Evolutionary conservation across 2,113 vertebrate species (phyloP).

Genomic region (Paramormyrops kingsleyae): DNA sequence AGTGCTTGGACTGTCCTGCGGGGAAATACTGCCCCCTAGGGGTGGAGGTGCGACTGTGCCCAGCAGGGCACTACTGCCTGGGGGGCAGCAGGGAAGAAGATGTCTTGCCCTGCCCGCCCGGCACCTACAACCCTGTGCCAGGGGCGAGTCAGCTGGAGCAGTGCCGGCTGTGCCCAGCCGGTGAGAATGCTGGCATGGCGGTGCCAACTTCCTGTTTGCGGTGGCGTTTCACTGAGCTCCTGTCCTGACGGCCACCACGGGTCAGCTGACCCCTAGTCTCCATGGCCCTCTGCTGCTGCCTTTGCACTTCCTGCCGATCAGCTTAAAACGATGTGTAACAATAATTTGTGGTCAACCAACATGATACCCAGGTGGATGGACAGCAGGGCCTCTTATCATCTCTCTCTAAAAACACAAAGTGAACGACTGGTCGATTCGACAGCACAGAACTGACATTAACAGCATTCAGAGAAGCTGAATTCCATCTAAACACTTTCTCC

Average conservation of each 20-base stretch:
- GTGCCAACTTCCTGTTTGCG: neutral
- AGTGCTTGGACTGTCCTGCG: slow-evolving; percentile 64
- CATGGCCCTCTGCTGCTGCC: neutral
- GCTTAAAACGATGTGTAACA: neutral
- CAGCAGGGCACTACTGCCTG: slow-evolving; percentile 69
- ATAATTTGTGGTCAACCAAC: neutral
- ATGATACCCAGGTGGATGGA: neutral
- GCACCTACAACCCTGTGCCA: slow-evolving; percentile 62
- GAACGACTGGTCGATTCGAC: neutral
- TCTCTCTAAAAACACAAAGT: neutral
- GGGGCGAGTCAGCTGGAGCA: slow-evolving; percentile 62
- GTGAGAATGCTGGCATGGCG: slow-evolving; percentile 46
- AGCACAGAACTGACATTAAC: neutral
- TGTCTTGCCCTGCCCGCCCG: slow-evolving; percentile 67
- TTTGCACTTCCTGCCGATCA: neutral
- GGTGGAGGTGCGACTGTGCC: slow-evolving; percentile 56
- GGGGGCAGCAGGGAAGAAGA: slow-evolving; percentile 47
- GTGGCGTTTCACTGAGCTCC: neutral
- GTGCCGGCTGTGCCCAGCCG: slow-evolving; percentile 72
- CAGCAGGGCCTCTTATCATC: neutral
- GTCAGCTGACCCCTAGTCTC: neutral
- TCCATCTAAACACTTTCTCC: neutral
- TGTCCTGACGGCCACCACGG: neutral
- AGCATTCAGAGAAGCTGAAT: neutral
- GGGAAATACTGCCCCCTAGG: slow-evolving; percentile 69